These are phyloP conservation scores for Aradophagus sp. DNA, from an alignment of 1,140 invertebrate genomes.

Conservation along the genomic window DNA sequence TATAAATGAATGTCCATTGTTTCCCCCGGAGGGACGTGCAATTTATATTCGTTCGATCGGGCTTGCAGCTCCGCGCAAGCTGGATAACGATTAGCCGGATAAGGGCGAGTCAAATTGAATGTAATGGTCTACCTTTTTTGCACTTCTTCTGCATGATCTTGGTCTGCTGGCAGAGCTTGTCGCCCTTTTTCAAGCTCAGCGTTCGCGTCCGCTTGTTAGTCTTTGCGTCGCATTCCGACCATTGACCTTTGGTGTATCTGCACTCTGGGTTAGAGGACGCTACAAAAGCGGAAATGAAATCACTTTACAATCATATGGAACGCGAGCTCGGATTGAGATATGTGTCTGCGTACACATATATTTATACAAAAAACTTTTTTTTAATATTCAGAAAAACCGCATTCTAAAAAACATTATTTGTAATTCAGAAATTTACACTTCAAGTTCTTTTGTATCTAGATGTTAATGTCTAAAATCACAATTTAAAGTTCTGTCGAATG, in stretches of 20 bases:
- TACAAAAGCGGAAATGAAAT: conserved; percentile 61
- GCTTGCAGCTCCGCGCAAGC: too few species aligned
- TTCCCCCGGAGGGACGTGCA: too few species aligned
- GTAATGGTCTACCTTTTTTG: conserved; percentile 90
- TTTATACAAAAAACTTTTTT: conserved; percentile 13
- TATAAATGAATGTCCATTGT: too few species aligned
- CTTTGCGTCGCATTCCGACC: conserved; percentile 89
- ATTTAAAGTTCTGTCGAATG: too few species aligned
- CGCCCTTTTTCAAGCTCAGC: conserved; percentile 88
- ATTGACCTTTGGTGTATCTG: conserved; percentile 87
- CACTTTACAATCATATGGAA: conserved; percentile 55
- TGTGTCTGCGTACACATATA: conserved; percentile 15
- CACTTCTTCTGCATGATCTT: conserved; percentile 93
- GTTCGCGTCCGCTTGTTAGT: conserved; percentile 86
- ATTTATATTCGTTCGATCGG: too few species aligned
- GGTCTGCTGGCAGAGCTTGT: conserved; percentile 84
- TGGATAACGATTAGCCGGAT: too few species aligned
- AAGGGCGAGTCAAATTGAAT: too few species aligned
- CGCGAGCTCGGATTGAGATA: conserved; percentile 43
- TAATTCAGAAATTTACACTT: too few species aligned
- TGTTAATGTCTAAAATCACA: too few species aligned
- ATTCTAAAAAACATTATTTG: too few species aligned
- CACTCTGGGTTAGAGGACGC: conserved; percentile 75
- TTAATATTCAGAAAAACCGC: too few species aligned
- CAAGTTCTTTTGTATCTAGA: too few species aligned